Conservation (phyloP, 2,888 invertebrate species). For the Tetragonula carbonaria region DNA sequence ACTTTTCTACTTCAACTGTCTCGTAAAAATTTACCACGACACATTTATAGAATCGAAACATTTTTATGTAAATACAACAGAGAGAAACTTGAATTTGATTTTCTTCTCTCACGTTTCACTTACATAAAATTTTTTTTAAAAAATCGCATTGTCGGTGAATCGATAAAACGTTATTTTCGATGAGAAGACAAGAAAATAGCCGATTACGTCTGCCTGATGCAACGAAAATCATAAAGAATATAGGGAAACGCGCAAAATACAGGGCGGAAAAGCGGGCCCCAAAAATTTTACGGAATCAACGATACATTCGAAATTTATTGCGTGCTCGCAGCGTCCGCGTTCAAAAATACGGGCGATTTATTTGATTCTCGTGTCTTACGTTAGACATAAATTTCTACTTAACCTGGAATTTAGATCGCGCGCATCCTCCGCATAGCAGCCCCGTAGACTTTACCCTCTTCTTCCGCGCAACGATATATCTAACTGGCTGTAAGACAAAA, state of each 20-base stretch:
- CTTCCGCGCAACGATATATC: constrained; percentile 43
- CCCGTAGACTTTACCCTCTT: constrained; percentile 18
- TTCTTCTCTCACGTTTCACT: not conserved
- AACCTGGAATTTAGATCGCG: constrained; percentile 59
- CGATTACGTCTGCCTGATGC: not conserved
- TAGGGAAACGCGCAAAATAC: constrained; percentile 1
- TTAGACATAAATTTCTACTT: constrained; percentile 59
- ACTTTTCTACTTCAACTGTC: too few relatives aligned
- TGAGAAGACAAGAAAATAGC: not conserved
- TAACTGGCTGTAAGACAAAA: constrained; percentile 49
- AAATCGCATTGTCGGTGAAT: not conserved
- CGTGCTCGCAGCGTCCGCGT: constrained; percentile 15
- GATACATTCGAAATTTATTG: constrained; percentile 49
- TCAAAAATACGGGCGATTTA: constrained; percentile 56
- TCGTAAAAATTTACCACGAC: too few relatives aligned
- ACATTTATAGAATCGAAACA: not conserved
- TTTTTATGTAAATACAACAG: not conserved
- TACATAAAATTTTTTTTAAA: not conserved
- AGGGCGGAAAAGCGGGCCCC: not conserved
- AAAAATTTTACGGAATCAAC: constrained; percentile 44
- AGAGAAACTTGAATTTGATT: not conserved
- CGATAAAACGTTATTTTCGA: not conserved
- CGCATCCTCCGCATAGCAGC: constrained; percentile 41
- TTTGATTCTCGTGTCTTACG: constrained; percentile 53
- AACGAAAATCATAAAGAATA: not conserved